Evolutionary conservation across 2,888 invertebrate species (phyloP).

Genomic region (Endomychus coccineus): DNA sequence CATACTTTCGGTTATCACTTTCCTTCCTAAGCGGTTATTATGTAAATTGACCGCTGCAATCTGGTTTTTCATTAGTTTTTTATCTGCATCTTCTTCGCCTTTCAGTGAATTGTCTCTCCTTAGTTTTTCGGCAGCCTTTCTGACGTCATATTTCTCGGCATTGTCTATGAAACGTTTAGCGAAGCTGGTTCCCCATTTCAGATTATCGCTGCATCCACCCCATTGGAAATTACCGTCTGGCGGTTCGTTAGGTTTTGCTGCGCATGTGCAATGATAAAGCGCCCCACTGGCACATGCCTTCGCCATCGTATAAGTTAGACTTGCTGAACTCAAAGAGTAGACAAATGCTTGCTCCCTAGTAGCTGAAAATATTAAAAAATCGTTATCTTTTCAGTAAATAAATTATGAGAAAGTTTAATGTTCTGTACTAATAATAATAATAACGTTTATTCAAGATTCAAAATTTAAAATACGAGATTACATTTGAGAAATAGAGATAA

Average conservation of each 20-base stretch:
- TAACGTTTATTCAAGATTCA: too few species aligned
- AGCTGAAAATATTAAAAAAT: slow-evolving; percentile 58
- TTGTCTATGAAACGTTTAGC: slow-evolving; percentile 65
- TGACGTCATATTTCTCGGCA: slow-evolving; percentile 50
- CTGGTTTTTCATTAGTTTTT: slow-evolving; percentile 46
- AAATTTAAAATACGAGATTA: too few species aligned
- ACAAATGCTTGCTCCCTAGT: slow-evolving; percentile 82
- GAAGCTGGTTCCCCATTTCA: slow-evolving; percentile 64
- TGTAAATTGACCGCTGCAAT: slow-evolving; percentile 70
- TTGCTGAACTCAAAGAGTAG: slow-evolving; percentile 74
- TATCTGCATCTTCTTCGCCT: slow-evolving; percentile 40
- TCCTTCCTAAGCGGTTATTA: slow-evolving; percentile 69
- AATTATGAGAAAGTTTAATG: too few species aligned
- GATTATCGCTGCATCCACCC: slow-evolving; percentile 83
- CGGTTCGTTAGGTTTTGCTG: slow-evolving; percentile 58
- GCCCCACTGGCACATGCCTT: slow-evolving; percentile 71
- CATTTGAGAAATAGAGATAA: too few species aligned
- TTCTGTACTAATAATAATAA: too few species aligned
- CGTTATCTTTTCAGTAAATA: too few species aligned
- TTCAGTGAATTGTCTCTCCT: slow-evolving; percentile 41
- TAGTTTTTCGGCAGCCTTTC: slow-evolving; percentile 43
- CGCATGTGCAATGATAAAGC: slow-evolving; percentile 71
- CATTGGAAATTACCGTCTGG: slow-evolving; percentile 70
- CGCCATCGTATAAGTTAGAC: slow-evolving; percentile 68
- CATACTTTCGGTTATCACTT: slow-evolving; percentile 59